Percentiles rank a stretch among this genome's conserved stretches.
Evolutionary conservation across 2,888 invertebrate genomes (phyloP).

Genomic region (Nomada flava): DNA sequence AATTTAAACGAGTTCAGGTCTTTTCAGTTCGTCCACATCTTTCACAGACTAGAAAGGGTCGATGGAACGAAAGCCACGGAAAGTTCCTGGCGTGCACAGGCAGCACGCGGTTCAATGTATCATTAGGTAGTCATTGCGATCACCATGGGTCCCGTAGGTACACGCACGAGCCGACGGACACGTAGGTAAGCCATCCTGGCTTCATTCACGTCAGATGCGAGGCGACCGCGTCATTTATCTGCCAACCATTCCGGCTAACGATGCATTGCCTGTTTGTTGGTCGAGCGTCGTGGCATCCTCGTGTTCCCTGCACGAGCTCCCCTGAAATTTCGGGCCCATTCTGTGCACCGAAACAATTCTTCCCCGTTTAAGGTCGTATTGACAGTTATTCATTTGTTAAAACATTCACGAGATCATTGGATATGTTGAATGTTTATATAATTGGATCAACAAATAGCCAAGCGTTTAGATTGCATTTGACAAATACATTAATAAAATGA

Average conservation of each 20-base stretch:
- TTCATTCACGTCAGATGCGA: slow-evolving; percentile 82
- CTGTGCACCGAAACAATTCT: not conserved
- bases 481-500: too few relatives aligned
- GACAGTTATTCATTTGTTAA: not conserved
- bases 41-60: slow-evolving; percentile 38
- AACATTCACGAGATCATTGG: not conserved
- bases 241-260: slow-evolving; percentile 78
- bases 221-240: slow-evolving; percentile 82
- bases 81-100: slow-evolving; percentile 47
- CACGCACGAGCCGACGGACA: slow-evolving; percentile 55
- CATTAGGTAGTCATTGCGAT: slow-evolving; percentile 80
- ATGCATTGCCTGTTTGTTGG: slow-evolving; percentile 78
- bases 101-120: slow-evolving; percentile 74
- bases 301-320: slow-evolving; percentile 39
- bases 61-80: slow-evolving; percentile 60
- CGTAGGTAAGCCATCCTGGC: slow-evolving; percentile 78
- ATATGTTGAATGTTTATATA: too few relatives aligned
- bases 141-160: slow-evolving; percentile 58
- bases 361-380: not conserved
- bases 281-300: slow-evolving; percentile 55
- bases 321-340: slow-evolving; percentile 45
- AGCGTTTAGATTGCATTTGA: too few relatives aligned
- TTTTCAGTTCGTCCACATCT: not conserved
- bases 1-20: too few relatives aligned
- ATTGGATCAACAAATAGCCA: too few relatives aligned